phyloP scores from a whole-genome alignment of 1,140 invertebrate genomes.

The Centruroides sculpturatus region DNA sequence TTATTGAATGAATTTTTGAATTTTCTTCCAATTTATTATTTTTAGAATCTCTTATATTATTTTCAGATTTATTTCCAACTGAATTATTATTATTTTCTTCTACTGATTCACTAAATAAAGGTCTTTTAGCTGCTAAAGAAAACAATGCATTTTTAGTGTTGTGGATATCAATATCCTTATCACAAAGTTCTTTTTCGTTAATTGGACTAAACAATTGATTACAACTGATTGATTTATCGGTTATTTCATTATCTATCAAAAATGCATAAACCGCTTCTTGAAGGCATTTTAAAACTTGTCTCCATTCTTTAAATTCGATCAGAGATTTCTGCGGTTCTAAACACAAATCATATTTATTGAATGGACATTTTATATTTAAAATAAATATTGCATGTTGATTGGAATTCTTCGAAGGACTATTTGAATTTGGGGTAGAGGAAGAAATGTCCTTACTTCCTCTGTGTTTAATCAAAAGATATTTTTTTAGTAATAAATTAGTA shows the following conservation, averaged over 20 bases:
- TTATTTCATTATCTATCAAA: slow-evolving; percentile 8
- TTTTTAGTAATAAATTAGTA: slow-evolving; percentile 32
- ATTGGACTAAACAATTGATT: too few species aligned
- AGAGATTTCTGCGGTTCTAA: slow-evolving; percentile 36
- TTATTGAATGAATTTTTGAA: background rate
- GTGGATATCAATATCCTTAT: background rate
- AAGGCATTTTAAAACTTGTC: slow-evolving; percentile 34
- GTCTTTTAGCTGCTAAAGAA: slow-evolving; percentile 5
- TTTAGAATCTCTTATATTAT: background rate
- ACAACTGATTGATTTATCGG: too few species aligned
- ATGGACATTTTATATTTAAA: slow-evolving; percentile 42
- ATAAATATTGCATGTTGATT: slow-evolving; percentile 39
- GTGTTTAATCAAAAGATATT: slow-evolving; percentile 19
- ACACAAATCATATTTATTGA: slow-evolving; percentile 39
- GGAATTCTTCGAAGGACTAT: slow-evolving; percentile 23
- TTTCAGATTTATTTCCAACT: background rate
- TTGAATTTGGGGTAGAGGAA: slow-evolving; percentile 5
- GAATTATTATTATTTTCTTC: background rate
- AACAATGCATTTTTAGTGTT: slow-evolving; percentile 7
- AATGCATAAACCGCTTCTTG: slow-evolving; percentile 34
- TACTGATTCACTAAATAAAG: background rate
- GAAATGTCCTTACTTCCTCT: slow-evolving; percentile 15
- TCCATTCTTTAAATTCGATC: slow-evolving; percentile 46
- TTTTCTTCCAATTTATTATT: background rate
- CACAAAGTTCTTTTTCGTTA: too few species aligned